Base-by-base conservation (phyloP, 2,888 invertebrate species). In the Ditula angustiorana region DNA sequence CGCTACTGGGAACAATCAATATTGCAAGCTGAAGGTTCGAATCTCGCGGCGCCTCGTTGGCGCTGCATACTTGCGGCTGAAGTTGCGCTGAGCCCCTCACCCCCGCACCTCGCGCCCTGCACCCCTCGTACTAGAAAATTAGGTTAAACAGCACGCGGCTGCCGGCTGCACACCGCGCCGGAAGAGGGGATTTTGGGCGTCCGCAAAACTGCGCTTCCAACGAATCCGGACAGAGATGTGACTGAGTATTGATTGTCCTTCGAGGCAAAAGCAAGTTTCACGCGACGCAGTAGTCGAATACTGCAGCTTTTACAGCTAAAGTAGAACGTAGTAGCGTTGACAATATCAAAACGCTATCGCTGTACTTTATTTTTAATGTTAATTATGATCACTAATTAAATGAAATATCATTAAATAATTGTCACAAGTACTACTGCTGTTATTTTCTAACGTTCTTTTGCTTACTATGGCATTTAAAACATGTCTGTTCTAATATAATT, bases 81-180 rank as follows among this genome's bases (percentile, higher is more conserved):
- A 87, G 84, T 86, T 87, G 84, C 84, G 85, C 82, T 81, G 81
- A 73, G 73, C 73, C 73, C 75, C 70, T 73, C 76, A 77, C 71
- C 77, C 78, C 78, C 80, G 72, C 81, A 80, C 83, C 83, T 79
- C 83, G 70, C 79, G 73, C 85, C 85, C 85, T 83, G 77, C 73
- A 81, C 87, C 89, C 87, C 87, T 85, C 82, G 81, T 78, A 83
- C 89, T 87, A 88, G 89, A 88, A 90, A 91, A 91, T 90, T 91
- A 90, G 92, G 92, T 92, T 90, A 91, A 90, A 91, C 85, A 91
- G 87, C 85, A 89, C 86, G 87, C 90, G 85, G 86, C 82, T 86
- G 83, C 82, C 90, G 85, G 85, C 82, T 86, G 83, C 83, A 86
- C 84, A 81, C 82, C 86, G 84, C 82, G 85, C 83, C 88, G 88